Percentiles rank a stretch among this genome's conserved stretches.
phyloP scores from a whole-genome alignment of 2,113 vertebrate species.

The Peromyscus polionotus region DNA sequence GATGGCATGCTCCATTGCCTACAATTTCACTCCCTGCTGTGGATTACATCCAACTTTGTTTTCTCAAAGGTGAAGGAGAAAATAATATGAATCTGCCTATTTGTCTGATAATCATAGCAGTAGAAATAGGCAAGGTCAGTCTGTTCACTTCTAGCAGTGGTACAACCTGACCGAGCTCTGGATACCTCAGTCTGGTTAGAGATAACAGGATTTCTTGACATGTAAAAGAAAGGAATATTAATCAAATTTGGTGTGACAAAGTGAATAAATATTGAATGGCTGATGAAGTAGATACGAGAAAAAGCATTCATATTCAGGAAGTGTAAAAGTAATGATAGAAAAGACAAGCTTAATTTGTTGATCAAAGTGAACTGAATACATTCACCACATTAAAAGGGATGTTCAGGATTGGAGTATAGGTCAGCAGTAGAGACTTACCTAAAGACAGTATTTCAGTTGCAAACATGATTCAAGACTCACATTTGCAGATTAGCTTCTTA shows the following conservation, averaged over 20 bases:
- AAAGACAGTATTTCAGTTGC: neutral
- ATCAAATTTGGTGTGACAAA: slow-evolving; percentile 30
- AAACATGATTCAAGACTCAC: neutral
- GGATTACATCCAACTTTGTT: slow-evolving; percentile 23
- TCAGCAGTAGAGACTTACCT: neutral
- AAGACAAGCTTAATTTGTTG: slow-evolving; percentile 14
- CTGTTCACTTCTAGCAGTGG: neutral
- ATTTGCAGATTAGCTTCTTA: neutral
- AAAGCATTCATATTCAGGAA: slow-evolving; percentile 41
- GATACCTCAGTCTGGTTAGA: slow-evolving; percentile 14
- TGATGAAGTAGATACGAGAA: slow-evolving; percentile 47
- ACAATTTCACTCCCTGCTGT: slow-evolving; percentile 57
- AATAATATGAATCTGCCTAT: slow-evolving; percentile 54
- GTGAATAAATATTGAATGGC: neutral
- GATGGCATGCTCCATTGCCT: slow-evolving; percentile 65
- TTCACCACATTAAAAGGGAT: neutral
- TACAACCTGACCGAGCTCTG: slow-evolving; percentile 9
- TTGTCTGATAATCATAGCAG: slow-evolving; percentile 67
- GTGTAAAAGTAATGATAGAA: neutral
- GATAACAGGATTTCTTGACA: slow-evolving; percentile 59
- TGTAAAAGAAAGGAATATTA: slow-evolving; percentile 48
- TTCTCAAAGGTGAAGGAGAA: slow-evolving; percentile 40
- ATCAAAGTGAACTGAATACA: slow-evolving; percentile 44
- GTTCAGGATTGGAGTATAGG: neutral
- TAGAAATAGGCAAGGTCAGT: slow-evolving; percentile 16